Base-by-base conservation (phyloP, 2,888 invertebrate genomes). In the Rhogogaster chlorosoma region DNA sequence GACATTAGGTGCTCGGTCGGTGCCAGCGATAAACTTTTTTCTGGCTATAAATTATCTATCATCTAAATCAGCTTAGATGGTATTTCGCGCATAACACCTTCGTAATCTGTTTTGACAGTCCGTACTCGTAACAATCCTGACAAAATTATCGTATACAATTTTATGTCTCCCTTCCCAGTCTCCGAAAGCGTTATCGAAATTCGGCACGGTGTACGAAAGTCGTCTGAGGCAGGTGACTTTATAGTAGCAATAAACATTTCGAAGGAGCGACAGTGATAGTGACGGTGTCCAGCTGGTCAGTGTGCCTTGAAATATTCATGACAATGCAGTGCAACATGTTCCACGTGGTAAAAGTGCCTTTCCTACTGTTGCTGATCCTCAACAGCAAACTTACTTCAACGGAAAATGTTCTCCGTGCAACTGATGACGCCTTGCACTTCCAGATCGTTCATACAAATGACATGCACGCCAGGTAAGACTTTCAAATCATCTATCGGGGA, bases 401-500 rank as follows among this genome's bases (percentile, higher is more conserved):
- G 5, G 83, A 29, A 22, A 67, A 22, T 61, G 45, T 67, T 5
- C 15, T 10, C 26, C 83, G 67, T 42, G 45, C 83, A 22, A 38
- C 38, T 29, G 67, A 38, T 29, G 83, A 67, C 18, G 49, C 26
- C 45, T 15, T 83, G 29, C 64, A 45, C 87, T 94, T 98, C 71
- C 95, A 97, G 0, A 96, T 98, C 84, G 93, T 98, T 0, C 98
- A 99, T 93, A 98, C 98, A 88, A 99, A 98, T 93, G 98, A 99
- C 92, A 97, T 98, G 95, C 98, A 99, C 92, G 96, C 97, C 0
- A 95, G 95, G 88, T 93, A 88, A 89, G 42, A 45, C n/a, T 32
- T 38, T 64, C 5, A 12, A 61, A 61, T 18, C 22, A 26, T 29
- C 10, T 9, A 26, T 61, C 26, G 12, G 1, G 6, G n/a, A 53